These are phyloP conservation scores for Andrena praecox DNA, from an alignment of 2,888 invertebrate species.

Conservation along the genomic window DNA sequence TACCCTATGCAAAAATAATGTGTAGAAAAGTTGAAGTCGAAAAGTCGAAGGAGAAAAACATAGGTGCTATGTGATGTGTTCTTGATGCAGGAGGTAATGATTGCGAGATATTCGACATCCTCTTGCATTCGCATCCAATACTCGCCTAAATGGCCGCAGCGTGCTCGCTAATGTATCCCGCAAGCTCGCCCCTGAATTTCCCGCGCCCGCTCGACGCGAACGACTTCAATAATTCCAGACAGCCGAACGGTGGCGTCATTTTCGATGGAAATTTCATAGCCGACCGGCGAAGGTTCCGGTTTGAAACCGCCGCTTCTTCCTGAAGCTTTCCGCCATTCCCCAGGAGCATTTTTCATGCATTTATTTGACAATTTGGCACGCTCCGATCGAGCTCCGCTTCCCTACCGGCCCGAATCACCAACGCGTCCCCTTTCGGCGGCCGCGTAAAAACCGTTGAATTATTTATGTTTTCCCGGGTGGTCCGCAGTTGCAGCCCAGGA, in stretches of 20 bases:
- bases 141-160: background rate
- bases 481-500: slow-evolving; percentile 79
- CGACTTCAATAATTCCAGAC: slow-evolving; percentile 42
- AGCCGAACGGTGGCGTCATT: slow-evolving; percentile 37
- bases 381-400: slow-evolving; percentile 55
- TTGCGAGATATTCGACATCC: too few species aligned
- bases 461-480: slow-evolving; percentile 82
- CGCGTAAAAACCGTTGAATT: slow-evolving; percentile 83
- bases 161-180: slow-evolving; percentile 1
- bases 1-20: too few species aligned
- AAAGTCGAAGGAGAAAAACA: too few species aligned
- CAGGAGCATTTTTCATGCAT: slow-evolving; percentile 70
- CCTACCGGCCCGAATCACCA: slow-evolving; percentile 51
- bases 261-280: slow-evolving; percentile 54
- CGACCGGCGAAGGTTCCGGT: slow-evolving; percentile 19
- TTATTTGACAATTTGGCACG: slow-evolving; percentile 79
- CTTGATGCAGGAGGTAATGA: too few species aligned
- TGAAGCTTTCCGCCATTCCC: slow-evolving; percentile 7
- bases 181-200: slow-evolving; percentile 18
- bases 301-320: slow-evolving; percentile 31
- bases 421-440: background rate
- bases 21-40: too few species aligned
- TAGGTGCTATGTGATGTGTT: too few species aligned
- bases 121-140: background rate
- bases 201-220: background rate